Percentiles rank a stretch among this genome's conserved stretches.
Conservation (phyloP, 2,888 invertebrate species). For the Tipula confusa region DNA sequence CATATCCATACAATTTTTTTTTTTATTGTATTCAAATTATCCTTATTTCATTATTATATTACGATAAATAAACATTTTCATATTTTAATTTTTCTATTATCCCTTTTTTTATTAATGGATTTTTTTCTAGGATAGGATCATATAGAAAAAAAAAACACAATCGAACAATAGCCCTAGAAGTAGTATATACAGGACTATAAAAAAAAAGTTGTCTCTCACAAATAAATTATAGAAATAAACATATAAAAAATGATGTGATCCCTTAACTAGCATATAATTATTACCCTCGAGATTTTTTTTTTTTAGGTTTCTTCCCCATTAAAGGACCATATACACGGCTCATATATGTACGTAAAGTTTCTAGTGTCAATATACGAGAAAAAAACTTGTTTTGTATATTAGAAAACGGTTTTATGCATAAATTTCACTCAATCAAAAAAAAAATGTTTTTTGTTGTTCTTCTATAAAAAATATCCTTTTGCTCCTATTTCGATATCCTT, state of each 20-base stretch:
- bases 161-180: neutral
- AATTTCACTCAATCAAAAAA: neutral
- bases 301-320: neutral
- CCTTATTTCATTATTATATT: neutral
- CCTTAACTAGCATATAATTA: constrained; percentile 20
- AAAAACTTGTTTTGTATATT: neutral
- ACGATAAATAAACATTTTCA: neutral
- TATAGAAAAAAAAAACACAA: neutral
- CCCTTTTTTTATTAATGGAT: neutral
- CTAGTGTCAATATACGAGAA: neutral
- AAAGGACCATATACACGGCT: neutral
- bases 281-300: constrained; percentile 13
- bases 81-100: neutral
- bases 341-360: no score
- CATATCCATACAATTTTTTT: no score
- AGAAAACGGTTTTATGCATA: constrained; percentile 4
- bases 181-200: neutral
- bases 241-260: neutral
- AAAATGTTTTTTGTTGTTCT: neutral
- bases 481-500: constrained; percentile 6
- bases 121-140: neutral
- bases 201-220: neutral
- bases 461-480: neutral
- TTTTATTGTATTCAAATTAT: neutral
- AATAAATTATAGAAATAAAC: neutral